Evolutionary conservation across 2,888 invertebrate species (phyloP).

Genomic region (Drosophila birchii): DNA sequence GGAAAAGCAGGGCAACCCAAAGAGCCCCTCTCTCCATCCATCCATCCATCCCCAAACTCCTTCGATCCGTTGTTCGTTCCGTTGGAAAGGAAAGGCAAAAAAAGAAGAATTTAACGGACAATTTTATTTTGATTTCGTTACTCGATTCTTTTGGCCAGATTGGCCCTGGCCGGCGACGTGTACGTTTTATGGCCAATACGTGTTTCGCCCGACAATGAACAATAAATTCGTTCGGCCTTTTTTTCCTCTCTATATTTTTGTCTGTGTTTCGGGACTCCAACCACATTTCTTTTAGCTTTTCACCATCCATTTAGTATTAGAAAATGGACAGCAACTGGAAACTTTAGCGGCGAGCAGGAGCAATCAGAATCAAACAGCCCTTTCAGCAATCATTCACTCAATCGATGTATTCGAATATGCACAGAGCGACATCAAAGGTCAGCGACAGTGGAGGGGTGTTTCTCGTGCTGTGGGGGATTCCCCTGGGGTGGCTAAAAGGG

Average conservation of each 20-base stretch:
- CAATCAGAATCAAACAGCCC: conserved; percentile 27
- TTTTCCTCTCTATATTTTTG: not conserved
- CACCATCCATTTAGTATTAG: conserved; percentile 40
- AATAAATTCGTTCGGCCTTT: conserved; percentile 14
- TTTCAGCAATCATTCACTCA: conserved; percentile 74
- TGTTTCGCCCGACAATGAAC: conserved; percentile 55
- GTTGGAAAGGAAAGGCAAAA: conserved; percentile 16
- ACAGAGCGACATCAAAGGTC: conserved; percentile 50
- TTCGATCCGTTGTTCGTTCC: conserved; percentile 24
- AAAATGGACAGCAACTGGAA: conserved; percentile 36
- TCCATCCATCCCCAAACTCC: not conserved
- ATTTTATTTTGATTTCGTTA: conserved; percentile 47
- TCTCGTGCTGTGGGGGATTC: not conserved
- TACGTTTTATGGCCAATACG: conserved; percentile 72
- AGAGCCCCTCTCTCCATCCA: conserved; percentile 1
- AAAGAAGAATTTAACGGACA: conserved; percentile 40
- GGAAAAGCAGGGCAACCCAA: conserved; percentile 21
- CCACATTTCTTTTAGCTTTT: conserved; percentile 16
- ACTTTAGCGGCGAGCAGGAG: conserved; percentile 7
- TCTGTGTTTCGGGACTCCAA: not conserved
- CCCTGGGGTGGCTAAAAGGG: conserved; percentile 1
- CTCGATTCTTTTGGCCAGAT: conserved; percentile 36
- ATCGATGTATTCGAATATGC: conserved; percentile 75
- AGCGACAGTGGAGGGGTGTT: not conserved
- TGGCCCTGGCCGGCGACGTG: conserved; percentile 51